Percentiles rank a stretch among this genome's conserved stretches.
These are phyloP conservation scores for Sminthurides aquaticus DNA, from an alignment of 2,888 invertebrate species.

Conservation along the genomic window DNA sequence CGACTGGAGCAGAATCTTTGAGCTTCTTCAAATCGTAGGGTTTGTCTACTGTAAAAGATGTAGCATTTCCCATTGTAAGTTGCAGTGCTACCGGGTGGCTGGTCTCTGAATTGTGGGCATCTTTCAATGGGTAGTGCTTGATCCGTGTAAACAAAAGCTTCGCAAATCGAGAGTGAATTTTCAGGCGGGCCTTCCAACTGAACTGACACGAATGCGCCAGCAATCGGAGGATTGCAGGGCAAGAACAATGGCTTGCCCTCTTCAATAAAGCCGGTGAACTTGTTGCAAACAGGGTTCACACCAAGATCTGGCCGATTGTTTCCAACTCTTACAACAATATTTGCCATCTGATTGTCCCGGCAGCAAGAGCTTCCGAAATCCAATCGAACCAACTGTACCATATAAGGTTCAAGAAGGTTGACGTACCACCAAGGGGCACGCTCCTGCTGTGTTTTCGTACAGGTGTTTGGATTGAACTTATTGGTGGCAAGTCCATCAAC, in stretches of 20 bases:
- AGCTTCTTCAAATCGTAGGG: constrained; percentile 69
- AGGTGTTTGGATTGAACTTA: constrained; percentile 72
- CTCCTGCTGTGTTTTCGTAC: constrained; percentile 76
- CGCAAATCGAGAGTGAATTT: constrained; percentile 78
- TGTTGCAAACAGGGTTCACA: constrained; percentile 84
- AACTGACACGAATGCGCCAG: constrained; percentile 87
- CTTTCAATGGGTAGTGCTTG: constrained; percentile 83
- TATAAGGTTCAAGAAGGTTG: constrained; percentile 85
- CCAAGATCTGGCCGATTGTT: constrained; percentile 87
- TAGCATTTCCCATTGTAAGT: constrained; percentile 93
- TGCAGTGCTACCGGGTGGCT: constrained; percentile 84
- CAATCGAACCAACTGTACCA: constrained; percentile 83
- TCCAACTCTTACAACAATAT: constrained; percentile 80
- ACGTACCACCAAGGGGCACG: constrained; percentile 84
- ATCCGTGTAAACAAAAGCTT: constrained; percentile 89
- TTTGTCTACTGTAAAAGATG: constrained; percentile 83
- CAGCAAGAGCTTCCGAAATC: constrained; percentile 88
- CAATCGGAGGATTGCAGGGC: constrained; percentile 91
- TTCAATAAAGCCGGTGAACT: constrained; percentile 75
- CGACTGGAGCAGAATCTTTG: constrained; percentile 69
- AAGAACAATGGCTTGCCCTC: constrained; percentile 85
- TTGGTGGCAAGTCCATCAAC: constrained; percentile 83
- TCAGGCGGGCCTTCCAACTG: constrained; percentile 69
- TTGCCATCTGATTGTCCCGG: constrained; percentile 73
- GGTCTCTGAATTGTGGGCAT: constrained; percentile 85